These are phyloP conservation scores for Eulemur macaco DNA, from an alignment of 2,113 vertebrate species.

Conservation along the genomic window DNA sequence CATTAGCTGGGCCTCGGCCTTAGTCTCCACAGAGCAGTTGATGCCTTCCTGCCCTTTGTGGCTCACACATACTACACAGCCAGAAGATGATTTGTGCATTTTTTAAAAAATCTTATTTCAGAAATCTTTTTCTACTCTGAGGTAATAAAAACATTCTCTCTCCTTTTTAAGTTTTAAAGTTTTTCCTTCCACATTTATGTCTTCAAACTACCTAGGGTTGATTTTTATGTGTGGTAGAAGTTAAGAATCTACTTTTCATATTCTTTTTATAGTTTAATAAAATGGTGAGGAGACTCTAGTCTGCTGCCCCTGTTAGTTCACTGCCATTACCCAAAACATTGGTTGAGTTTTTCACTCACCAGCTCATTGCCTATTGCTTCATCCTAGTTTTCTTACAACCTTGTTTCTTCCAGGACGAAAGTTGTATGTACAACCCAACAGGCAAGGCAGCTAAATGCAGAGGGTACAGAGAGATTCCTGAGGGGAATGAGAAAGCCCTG, in stretches of 20 bases:
- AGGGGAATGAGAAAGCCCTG: constrained; percentile 89
- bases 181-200: neutral
- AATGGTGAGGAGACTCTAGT: neutral
- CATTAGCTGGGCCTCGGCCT: neutral
- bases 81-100: neutral
- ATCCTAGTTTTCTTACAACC: neutral
- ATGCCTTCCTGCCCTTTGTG: neutral
- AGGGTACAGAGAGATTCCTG: constrained; percentile 88
- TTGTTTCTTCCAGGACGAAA: constrained; percentile 85
- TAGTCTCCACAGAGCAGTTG: neutral
- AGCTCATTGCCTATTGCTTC: neutral
- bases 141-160: neutral
- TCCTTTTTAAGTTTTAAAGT: neutral
- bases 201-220: neutral
- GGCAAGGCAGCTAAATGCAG: constrained; percentile 90
- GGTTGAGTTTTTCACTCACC: neutral
- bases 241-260: neutral
- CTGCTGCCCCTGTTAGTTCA: neutral
- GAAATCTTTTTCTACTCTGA: neutral
- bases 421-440: constrained; percentile 90
- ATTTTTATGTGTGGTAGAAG: neutral
- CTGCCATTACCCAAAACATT: neutral
- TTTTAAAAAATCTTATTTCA: neutral
- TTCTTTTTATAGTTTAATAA: neutral
- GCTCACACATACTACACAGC: neutral